Base-by-base conservation (phyloP, 53 echinoderm and acorn worm genomes). In the Crossaster papposus region DNA sequence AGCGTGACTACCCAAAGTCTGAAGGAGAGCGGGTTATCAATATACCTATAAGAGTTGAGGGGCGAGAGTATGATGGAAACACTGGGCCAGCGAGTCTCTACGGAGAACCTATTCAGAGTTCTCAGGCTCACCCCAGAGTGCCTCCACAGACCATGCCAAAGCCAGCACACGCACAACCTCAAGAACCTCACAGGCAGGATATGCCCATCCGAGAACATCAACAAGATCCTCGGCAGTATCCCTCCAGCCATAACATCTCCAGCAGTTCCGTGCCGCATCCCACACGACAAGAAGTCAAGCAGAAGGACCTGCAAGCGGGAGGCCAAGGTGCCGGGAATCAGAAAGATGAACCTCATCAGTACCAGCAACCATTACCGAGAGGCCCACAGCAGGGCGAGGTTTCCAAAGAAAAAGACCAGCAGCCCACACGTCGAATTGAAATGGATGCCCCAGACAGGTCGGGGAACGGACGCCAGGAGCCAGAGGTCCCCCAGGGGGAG, bases 31-130 rank as follows among this genome's bases (percentile, higher is more conserved):
- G 52, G 6, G 85, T 72, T 6, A 76, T 62, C 12, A 54, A 87
- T 36, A 64, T 87, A 75, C 87, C 87, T 14, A 87, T 87, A 3
- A 75, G 76, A 35, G 87, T 87, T 8, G 87, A 87, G 58, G 87
- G 87, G 12, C 54, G 62, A 33, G 44, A 44, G 0, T 44, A 75
- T 23, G 58, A 58, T 62, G 28, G 53, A 3, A 77, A 87, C 34
- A 51, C 14, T 32, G 75, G 77, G 3, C 70, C 85, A 36, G 15
- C 53, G 9, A 5, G 44, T 20, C 32, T 36, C 11, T 53, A 72
- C 51, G 33, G 50, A 52, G 73, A 53, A 24, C 72, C 85, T 10
- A n/a, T 28, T 36, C 68, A 82, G 50, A 68, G 44, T 44, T 44
- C 44, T 44, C 44, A 44, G 44, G 44, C 36, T 44, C 44, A 38